Evolutionary conservation across 1,140 invertebrate genomes (phyloP), one percentile per base, ranked within the genome.

Genomic region (Belonocnema kinseyi): DNA sequence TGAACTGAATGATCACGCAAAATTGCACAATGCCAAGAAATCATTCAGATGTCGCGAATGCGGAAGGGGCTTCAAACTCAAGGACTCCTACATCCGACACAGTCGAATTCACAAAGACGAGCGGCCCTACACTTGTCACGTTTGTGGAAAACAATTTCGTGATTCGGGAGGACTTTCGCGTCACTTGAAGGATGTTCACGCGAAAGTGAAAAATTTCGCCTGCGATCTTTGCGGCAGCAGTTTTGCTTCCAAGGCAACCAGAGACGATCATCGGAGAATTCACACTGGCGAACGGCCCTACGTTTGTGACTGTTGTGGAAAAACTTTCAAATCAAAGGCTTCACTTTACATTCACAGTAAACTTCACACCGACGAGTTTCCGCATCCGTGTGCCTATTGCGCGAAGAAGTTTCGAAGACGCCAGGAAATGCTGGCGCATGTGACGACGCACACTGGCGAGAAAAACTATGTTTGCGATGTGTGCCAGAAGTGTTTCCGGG

Each of bases 281-380:
- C 94, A 95, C 75, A 94, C 93, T 0, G 92, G 94, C 19, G 92
- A 93, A 80, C 92, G 94, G 50, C 93, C 94, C 0, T 94, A 93
- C 78, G 90, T 92, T 10, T 95, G 94, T 78, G 92, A 94, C 71
- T 86, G 92, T 71, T 95, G 94, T 76, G 93, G 85, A 5, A 93
- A 93, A 81, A 85, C 81, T 46, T 94, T 93, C 86, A 87, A 90
- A 2, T 91, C 91, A 1, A 87, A 90, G 46, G 91, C 92, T 3
- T 89, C 92, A 3, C 83, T 92, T 11, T 93, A 93, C 77, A 91
- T 92, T 51, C 93, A 94, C 85, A 86, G 87, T 40, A 87, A 88
- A 78, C 88, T 86, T 13, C 88, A 91, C 84, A 91, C 85, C 0
- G 89, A 93, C n/a, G 88, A 91, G 10, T 93, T 93, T 80, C 90